Conservation (phyloP, 2,888 invertebrate genomes). For the Trissolcus japonicus region DNA sequence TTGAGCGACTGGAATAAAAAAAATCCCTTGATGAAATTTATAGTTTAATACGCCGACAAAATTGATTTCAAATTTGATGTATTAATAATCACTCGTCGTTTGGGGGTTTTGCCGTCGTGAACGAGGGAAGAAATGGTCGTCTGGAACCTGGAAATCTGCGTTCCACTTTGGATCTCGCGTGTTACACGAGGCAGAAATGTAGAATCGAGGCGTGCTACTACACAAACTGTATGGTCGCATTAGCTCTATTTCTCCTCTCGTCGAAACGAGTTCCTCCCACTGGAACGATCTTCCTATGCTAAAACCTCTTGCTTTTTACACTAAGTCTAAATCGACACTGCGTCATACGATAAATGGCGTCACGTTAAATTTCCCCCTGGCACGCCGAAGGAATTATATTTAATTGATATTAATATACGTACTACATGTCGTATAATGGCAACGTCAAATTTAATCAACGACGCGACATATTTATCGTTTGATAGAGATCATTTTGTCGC, state of each 20-base stretch:
- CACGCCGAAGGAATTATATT: slow-evolving; percentile 16
- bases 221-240: slow-evolving; percentile 52
- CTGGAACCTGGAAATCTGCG: slow-evolving; percentile 54
- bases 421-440: slow-evolving; percentile 9
- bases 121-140: slow-evolving; percentile 55
- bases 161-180: slow-evolving; percentile 51
- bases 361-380: too few species aligned
- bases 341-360: slow-evolving; percentile 19
- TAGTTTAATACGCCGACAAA: slow-evolving; percentile 7
- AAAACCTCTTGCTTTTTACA: slow-evolving; percentile 51
- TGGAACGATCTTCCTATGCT: slow-evolving; percentile 58
- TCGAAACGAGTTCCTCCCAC: slow-evolving; percentile 46
- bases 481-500: slow-evolving; percentile 1
- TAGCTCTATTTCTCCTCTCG: slow-evolving; percentile 55
- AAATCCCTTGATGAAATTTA: neutral
- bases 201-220: slow-evolving; percentile 54
- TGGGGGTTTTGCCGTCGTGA: slow-evolving; percentile 51
- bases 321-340: slow-evolving; percentile 42
- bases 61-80: slow-evolving; percentile 55
- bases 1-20: neutral
- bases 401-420: slow-evolving; percentile 42
- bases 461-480: slow-evolving; percentile 6
- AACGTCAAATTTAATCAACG: slow-evolving; percentile 22
- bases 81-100: slow-evolving; percentile 50
- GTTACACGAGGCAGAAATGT: slow-evolving; percentile 58